phyloP scores from a whole-genome alignment of 2,797 vertebrate species.

The Spinus olivaceus region DNA sequence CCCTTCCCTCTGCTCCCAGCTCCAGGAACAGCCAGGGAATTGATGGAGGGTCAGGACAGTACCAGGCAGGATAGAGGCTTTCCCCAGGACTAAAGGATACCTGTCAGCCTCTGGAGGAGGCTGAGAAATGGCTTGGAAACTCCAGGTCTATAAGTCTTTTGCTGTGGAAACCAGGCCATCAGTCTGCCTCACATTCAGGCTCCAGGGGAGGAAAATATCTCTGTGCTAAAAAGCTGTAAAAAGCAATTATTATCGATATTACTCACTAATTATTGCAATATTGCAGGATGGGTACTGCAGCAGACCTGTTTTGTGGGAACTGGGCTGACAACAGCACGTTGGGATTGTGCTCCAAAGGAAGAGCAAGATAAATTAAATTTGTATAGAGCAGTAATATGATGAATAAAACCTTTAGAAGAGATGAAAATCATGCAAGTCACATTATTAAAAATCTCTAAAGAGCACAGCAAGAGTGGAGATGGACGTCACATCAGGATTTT shows the following conservation, averaged over 20 bases:
- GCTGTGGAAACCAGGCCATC: background rate
- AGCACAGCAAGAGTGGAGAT: background rate
- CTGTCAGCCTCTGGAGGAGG: background rate
- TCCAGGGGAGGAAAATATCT: background rate
- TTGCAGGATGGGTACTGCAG: background rate
- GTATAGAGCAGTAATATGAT: background rate
- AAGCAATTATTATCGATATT: background rate
- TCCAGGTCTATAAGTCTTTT: background rate
- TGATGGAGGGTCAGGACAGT: background rate
- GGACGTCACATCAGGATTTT: background rate
- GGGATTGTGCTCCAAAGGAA: background rate
- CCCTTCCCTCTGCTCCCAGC: background rate
- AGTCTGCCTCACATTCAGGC: background rate
- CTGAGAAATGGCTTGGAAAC: conserved; percentile 50
- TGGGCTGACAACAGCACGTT: background rate
- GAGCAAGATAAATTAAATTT: background rate
- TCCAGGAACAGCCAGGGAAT: background rate
- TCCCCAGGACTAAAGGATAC: background rate
- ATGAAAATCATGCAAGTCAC: background rate
- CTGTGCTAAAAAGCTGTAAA: background rate
- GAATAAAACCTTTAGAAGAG: background rate
- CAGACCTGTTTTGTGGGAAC: background rate
- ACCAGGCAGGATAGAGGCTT: background rate
- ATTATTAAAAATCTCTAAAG: background rate
- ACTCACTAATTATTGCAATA: background rate